Evolutionary conservation across 2,113 vertebrate species (phyloP).

Genomic region (Loxodonta africana): DNA sequence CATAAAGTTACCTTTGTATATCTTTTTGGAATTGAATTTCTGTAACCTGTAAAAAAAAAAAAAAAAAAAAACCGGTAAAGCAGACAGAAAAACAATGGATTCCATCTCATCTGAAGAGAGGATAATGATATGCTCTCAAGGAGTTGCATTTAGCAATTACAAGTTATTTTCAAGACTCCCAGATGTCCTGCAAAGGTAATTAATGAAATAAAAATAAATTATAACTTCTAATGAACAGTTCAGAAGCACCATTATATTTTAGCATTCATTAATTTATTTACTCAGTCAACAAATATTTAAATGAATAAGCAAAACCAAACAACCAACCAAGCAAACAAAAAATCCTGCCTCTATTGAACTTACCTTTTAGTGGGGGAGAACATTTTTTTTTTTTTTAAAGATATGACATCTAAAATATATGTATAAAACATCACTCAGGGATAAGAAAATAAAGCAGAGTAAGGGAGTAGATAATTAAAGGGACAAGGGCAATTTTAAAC

Average conservation of each 20-base stretch:
- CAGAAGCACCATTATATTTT: not conserved
- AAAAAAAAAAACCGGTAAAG: slow-evolving; percentile 81
- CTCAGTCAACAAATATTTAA: not conserved
- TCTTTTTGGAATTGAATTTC: not conserved
- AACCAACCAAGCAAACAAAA: not conserved
- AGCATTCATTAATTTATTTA: slow-evolving; percentile 32
- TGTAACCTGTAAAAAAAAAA: slow-evolving; percentile 79
- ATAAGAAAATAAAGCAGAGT: not conserved
- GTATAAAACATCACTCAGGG: not conserved
- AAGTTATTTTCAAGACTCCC: slow-evolving; percentile 76
- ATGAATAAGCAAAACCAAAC: not conserved
- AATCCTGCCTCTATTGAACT: not conserved
- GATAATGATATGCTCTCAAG: slow-evolving; percentile 76
- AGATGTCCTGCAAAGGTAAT: slow-evolving; percentile 70
- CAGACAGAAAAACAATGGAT: slow-evolving; percentile 87
- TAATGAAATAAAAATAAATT: slow-evolving; percentile 16
- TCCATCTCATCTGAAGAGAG: slow-evolving; percentile 83
- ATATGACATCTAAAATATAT: not conserved
- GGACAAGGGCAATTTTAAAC: accelerated
- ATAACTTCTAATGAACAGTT: not conserved
- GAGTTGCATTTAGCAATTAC: slow-evolving; percentile 83
- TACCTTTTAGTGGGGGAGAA: not conserved
- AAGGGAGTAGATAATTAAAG: not conserved
- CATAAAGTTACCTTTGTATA: slow-evolving; percentile 67
- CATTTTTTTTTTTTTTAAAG: too few relatives aligned